Percentiles rank a stretch among this genome's conserved stretches.
Conservation (phyloP, 2,113 vertebrate genomes). For the Agelaius phoeniceus region DNA sequence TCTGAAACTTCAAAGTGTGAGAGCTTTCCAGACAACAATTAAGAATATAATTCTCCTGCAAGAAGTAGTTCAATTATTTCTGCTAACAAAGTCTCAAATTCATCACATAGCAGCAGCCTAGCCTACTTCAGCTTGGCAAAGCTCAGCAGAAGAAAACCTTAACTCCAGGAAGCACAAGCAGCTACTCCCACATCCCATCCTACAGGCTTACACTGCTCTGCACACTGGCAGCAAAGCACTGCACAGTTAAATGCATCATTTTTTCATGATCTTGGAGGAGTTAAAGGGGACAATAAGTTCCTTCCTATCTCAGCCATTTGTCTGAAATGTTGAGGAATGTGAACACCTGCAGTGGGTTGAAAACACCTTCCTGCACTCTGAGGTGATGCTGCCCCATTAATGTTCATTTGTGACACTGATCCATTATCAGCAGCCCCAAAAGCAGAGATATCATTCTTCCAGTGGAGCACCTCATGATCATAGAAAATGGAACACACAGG, state of each 20-base stretch:
- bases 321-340: not conserved
- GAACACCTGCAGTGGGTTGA: not conserved
- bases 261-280: not conserved
- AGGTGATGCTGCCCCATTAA: not conserved
- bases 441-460: not conserved
- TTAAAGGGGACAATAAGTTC: not conserved
- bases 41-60: not conserved
- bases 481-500: not conserved
- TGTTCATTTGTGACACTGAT: not conserved
- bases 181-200: rapidly evolving
- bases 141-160: not conserved
- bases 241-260: rapidly evolving
- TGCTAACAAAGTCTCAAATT: not conserved
- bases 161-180: not conserved
- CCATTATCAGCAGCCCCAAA: not conserved
- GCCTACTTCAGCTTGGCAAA: not conserved
- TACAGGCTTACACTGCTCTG: not conserved
- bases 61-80: not conserved
- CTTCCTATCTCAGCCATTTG: not conserved
- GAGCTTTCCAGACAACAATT: not conserved
- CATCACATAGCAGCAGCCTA: not conserved
- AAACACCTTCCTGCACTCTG: not conserved
- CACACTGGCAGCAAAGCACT: not conserved
- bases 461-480: not conserved
- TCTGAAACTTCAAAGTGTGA: not conserved